phyloP scores from a whole-genome alignment of 2,888 invertebrate species.

The Drosophila nigricruria region DNA sequence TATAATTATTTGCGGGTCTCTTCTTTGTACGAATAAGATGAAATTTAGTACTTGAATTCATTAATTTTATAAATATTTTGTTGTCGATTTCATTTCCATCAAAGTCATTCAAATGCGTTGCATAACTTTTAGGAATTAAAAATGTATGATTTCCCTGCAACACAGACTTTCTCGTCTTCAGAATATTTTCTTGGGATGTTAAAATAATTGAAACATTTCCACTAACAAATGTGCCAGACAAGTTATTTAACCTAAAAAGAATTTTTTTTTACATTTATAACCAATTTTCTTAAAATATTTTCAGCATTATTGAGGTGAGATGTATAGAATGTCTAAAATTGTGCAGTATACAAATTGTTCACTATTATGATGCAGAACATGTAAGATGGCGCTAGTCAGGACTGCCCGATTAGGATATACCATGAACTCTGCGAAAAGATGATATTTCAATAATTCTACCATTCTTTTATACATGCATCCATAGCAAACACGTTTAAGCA shows the following conservation, averaged over 20 bases:
- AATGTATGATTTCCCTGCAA: slow-evolving; percentile 63
- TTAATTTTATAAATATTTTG: not conserved
- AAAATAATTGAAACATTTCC: slow-evolving; percentile 81
- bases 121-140: slow-evolving; percentile 47
- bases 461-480: no score
- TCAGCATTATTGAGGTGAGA: no score
- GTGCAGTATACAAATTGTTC: no score
- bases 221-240: slow-evolving; percentile 74
- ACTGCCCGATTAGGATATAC: no score
- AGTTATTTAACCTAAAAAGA: slow-evolving; percentile 68
- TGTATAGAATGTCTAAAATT: no score
- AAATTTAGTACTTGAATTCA: slow-evolving; percentile 6
- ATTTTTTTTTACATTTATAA: not conserved
- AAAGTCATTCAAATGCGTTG: slow-evolving; percentile 36
- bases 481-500: no score
- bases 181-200: slow-evolving; percentile 76
- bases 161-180: slow-evolving; percentile 61
- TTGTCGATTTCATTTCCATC: not conserved
- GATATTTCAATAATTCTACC: no score
- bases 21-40: not conserved
- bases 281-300: not conserved
- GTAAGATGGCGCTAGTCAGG: no score
- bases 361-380: no score
- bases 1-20: not conserved
- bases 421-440: no score